Base-by-base conservation (phyloP, 2,797 vertebrate genomes). In the Gorsachius magnificus region DNA sequence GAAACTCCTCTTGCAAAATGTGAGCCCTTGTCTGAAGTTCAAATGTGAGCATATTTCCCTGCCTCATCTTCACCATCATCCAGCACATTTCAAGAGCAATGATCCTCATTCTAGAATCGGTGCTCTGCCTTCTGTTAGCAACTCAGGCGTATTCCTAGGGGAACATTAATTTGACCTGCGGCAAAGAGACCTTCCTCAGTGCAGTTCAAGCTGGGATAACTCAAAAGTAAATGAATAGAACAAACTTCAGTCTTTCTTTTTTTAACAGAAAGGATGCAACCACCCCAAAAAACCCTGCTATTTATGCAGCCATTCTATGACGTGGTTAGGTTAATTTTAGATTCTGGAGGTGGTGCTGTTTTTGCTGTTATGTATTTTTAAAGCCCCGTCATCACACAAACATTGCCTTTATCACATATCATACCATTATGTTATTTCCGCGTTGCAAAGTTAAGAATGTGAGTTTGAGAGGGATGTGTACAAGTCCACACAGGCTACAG, bases 291-390 rank as follows among this genome's bases (percentile, higher is more conserved):
- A 41, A 10, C 38, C 1, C 35, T 79, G 82, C 63, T 92, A 86
- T 70, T 94, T 94, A 88, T 4, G 25, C 66, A 91, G 87, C 9
- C 26, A 78, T 95, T 91, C 54, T 76, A 14, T 93, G 94, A 95
- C 38, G 33, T 38, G 28, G 26, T 91, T 72, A 33, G 36, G 38
- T 83, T 95, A 95, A 96, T 91, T 96, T 96, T 95, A 88, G 91
- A 91, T 83, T 95, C 79, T 92, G 95, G 70, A 95, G 96, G 90
- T 83, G 92, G 94, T 92, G 35, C 82, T 95, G 75, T 1, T 94
- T 94, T 96, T 89, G 65, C 82, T 87, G 61, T 66, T 94, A 84
- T 83, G 87, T 58, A 69, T 88, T 96, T 92, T 96, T 90, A 35
- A 93, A 91, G 66, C 61, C 54, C 43, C 12, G 12, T 86, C 87